Evolutionary conservation across 2,797 vertebrate genomes (phyloP).

Genomic region (Catharus ustulatus): DNA sequence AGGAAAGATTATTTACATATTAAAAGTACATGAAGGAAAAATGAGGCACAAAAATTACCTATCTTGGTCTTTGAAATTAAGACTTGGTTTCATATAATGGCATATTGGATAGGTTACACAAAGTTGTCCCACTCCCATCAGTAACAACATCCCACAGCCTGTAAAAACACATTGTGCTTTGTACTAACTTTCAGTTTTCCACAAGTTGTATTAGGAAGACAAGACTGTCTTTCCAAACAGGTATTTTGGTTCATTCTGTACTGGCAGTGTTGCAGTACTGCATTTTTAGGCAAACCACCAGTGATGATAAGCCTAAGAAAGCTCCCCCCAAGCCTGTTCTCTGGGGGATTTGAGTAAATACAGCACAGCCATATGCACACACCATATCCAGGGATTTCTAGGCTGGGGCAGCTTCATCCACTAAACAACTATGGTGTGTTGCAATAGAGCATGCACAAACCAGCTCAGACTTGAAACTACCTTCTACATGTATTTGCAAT

Average conservation of each 20-base stretch:
- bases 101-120: background rate
- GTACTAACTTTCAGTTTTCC: background rate
- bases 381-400: background rate
- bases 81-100: constrained; percentile 5
- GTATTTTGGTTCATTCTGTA: background rate
- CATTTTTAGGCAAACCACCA: background rate
- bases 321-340: fast-evolving
- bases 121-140: background rate
- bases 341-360: background rate
- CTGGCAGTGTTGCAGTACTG: fast-evolving
- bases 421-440: background rate
- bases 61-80: background rate
- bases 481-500: background rate
- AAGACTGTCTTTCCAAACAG: background rate
- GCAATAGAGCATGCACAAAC: background rate
- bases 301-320: background rate
- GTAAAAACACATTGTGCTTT: background rate
- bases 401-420: background rate
- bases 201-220: too few species aligned
- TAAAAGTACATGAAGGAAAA: background rate
- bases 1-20: background rate
- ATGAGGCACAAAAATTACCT: background rate
- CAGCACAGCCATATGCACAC: background rate
- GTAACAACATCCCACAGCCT: background rate
- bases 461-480: background rate